Conservation (phyloP, 1,140 invertebrate genomes). For the Vollenhovia emeryi region DNA sequence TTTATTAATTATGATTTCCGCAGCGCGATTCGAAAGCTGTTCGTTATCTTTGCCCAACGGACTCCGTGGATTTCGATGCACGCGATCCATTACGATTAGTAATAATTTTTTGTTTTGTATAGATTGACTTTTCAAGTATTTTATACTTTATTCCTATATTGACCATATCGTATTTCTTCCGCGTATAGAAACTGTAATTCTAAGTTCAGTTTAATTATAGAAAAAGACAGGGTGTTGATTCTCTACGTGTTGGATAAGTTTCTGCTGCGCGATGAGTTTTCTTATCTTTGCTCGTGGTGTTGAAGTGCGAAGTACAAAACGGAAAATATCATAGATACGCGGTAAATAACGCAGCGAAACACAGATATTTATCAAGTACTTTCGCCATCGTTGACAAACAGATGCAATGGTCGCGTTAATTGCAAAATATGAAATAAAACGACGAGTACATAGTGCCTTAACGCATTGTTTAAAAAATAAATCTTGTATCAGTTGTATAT, state of each 20-base stretch:
- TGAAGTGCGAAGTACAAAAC: slow-evolving; percentile 1
- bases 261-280: not conserved
- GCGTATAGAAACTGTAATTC: not conserved
- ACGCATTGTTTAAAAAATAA: not conserved
- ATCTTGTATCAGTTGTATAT: not conserved
- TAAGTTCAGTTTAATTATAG: slow-evolving; percentile 27
- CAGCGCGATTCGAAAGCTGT: slow-evolving; percentile 51
- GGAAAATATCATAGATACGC: slow-evolving; percentile 27
- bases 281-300: slow-evolving; percentile 10
- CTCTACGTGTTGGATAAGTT: slow-evolving; percentile 16
- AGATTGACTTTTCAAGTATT: slow-evolving; percentile 61
- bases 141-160: not conserved
- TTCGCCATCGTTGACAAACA: not conserved
- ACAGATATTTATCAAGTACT: not conserved
- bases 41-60: slow-evolving; percentile 66
- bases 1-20: not conserved
- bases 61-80: slow-evolving; percentile 72
- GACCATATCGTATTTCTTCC: slow-evolving; percentile 16
- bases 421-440: not conserved
- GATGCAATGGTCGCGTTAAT: not conserved
- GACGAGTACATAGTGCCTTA: not conserved
- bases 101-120: slow-evolving; percentile 64
- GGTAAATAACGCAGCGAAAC: not conserved
- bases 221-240: not conserved
- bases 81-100: slow-evolving; percentile 3